Conservation (phyloP, 2,797 vertebrate species). For the Sebastiscus tertius region DNA sequence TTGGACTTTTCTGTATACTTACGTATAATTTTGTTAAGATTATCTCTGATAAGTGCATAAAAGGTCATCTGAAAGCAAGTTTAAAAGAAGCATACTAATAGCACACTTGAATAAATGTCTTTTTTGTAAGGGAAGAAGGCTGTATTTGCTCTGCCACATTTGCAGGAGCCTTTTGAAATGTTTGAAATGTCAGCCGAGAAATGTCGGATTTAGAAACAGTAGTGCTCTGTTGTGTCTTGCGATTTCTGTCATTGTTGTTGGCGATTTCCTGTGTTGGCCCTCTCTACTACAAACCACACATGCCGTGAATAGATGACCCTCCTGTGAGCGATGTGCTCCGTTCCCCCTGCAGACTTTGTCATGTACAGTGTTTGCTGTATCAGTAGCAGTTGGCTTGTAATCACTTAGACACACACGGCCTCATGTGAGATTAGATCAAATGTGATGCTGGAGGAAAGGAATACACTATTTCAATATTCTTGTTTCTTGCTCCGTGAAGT, state of each 20-base stretch:
- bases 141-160: neutral
- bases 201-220: neutral
- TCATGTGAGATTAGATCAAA: slow-evolving; percentile 4
- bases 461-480: neutral
- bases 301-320: neutral
- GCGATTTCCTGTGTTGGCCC: neutral
- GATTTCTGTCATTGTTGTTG: neutral
- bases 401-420: neutral
- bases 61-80: no score
- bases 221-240: neutral
- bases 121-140: neutral
- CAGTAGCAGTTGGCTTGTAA: neutral
- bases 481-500: neutral
- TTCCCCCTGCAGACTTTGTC: neutral
- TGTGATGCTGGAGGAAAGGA: neutral
- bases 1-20: no score
- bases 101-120: no score
- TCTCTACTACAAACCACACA: neutral
- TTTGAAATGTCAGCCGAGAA: neutral
- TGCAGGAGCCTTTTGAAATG: neutral
- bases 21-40: no score
- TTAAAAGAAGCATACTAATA: no score
- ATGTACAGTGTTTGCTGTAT: slow-evolving; percentile 1
- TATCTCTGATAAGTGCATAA: no score
- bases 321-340: neutral